Base-by-base conservation (phyloP, 1,140 invertebrate species). In the Pogonognathellus flavescens region DNA sequence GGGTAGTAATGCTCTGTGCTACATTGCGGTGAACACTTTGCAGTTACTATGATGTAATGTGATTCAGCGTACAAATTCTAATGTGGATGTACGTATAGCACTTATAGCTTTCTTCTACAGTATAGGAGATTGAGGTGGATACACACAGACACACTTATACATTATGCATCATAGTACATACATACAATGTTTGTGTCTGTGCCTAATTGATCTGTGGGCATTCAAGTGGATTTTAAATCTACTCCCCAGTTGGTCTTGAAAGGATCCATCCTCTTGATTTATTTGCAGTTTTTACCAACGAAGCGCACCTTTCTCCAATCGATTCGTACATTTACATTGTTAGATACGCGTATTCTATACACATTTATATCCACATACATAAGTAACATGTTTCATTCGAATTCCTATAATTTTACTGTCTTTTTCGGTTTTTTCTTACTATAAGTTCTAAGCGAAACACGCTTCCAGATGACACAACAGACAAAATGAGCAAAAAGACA, bases 181-280 rank as follows among this genome's bases (percentile, higher is more conserved):
- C 25, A 82, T 55, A 82, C 80, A 82, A 55, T 82, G 80, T 59
- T 11, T 82, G 52, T 82, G 52, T 82, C 80, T 59, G 52, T 82
- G 80, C 80, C 80, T 82, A 82, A 82, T 82, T 82, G 80, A 82
- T 82, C 80, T 59, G 52, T 82, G 80, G 80, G 18, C 55, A 82
- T 76, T 76, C 70, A 76, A 76, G 70, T 76, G 70, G 70, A 76
- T 82, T 82, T 82, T 82, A 82, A 82, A 82, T 82, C 55, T 31
- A 59, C 80, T 82, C 80, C 80, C 55, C 80, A 55, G 80, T 55
- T 82, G 80, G 80, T 82, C 80, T 82, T 82, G 80, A 82, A 59
- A 82, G 80, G 80, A 57, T 82, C 70, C 70, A 76, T 76, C 70
- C 41, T 76, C 70, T 76, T 82, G 80, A 82, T 82, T 82, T 82